These are phyloP conservation scores for Cryptocheilus praepositus DNA, from an alignment of 2,888 invertebrate genomes.

Conservation along the genomic window DNA sequence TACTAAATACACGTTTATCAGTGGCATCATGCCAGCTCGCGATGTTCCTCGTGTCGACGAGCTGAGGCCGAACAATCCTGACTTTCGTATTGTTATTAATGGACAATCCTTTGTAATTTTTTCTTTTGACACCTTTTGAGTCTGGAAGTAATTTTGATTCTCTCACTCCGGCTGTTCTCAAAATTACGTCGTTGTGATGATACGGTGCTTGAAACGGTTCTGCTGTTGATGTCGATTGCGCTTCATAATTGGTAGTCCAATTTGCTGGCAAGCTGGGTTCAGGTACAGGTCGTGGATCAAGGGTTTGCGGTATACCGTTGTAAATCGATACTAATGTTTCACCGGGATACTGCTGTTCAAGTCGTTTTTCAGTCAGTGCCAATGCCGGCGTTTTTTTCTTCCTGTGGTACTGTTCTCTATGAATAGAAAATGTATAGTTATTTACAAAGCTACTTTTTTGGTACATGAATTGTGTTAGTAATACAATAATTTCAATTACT, in stretches of 20 bases:
- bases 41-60: constrained; percentile 63
- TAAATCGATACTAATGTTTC: constrained; percentile 60
- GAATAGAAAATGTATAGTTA: constrained; percentile 22
- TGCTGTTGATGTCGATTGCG: constrained; percentile 1
- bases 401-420: constrained; percentile 64
- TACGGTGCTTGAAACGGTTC: constrained; percentile 46
- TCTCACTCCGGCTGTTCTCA: constrained; percentile 21
- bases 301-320: constrained; percentile 54
- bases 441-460: neutral
- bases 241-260: constrained; percentile 13
- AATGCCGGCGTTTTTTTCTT: constrained; percentile 62
- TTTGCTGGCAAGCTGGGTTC: constrained; percentile 57
- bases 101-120: constrained; percentile 65
- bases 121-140: constrained; percentile 42
- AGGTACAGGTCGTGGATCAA: constrained; percentile 57
- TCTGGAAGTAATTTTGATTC: constrained; percentile 13
- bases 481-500: too few species aligned
- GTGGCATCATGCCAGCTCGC: constrained; percentile 29
- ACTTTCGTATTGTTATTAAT: constrained; percentile 48
- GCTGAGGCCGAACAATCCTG: constrained; percentile 55
- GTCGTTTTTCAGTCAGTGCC: constrained; percentile 59
- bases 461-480: neutral
- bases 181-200: constrained; percentile 44
- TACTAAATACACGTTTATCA: constrained; percentile 54
- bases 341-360: constrained; percentile 56